Evolutionary conservation across 2,888 invertebrate genomes (phyloP), one percentile per base, ranked within the genome.

Genomic region (Tiliacea citrago): DNA sequence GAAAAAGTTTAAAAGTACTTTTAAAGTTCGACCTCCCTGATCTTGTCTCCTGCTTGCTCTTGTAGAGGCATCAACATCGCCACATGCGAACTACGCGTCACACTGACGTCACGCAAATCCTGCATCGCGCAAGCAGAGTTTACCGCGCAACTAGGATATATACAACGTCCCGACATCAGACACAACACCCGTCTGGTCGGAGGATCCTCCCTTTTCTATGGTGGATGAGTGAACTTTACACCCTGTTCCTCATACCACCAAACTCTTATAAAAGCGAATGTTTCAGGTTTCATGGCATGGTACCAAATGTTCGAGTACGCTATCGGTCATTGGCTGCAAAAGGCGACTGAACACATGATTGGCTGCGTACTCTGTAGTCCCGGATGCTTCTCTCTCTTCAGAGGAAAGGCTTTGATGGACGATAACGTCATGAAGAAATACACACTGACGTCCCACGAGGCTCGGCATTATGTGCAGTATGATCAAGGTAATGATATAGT

Each of bases 291-390:
- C 0, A 99, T 99, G 99, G 99, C 99, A 75, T 99, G 99, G 99
- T 99, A 99, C 94, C 99, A 99, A 95, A 98, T 99, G 97, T 99
- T 99, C 95, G 99, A 99, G 95, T 99, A 99, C 94, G 99, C 99
- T 62, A 99, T 99, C 91, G 99, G 99, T 90, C 99, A 99, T 98
- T 99, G 99, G 99, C 98, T 99, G 90, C 99, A 99, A 97, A 99
- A 99, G 96, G 99, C 99, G 57, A 99, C 99, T 2, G 99, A 99
- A 94, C 99, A 99, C 94, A 99, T 99, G 98, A 99, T 99, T 92
- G 99, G 99, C 68, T 99, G 99, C 95, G 99, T 99, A 90, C 98
- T 99, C 90, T 99, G 99, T 97, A 99, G 99, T 95, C 99, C 99
- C 45, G 99, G 99, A 75, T 99, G 99, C 94, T 99, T 99, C 96